Conservation (phyloP, 2,113 vertebrate species). For the Zapus hudsonius region DNA sequence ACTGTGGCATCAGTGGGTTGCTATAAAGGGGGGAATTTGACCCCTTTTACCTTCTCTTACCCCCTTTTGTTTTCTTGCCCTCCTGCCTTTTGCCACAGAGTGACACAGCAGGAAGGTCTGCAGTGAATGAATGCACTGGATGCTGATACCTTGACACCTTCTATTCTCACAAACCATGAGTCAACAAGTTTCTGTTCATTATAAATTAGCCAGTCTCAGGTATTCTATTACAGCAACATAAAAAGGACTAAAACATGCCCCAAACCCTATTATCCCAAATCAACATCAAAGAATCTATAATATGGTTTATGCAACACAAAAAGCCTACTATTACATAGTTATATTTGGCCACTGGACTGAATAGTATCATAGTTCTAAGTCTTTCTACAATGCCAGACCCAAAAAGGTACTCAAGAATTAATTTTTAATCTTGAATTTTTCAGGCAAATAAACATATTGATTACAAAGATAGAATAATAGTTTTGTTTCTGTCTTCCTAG, state of each 20-base stretch:
- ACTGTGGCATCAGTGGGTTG: neutral
- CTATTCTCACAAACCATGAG: neutral
- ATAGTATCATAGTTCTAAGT: constrained; percentile 6
- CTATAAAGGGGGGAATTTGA: too few relatives aligned
- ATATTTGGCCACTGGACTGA: neutral
- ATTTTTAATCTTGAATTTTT: neutral
- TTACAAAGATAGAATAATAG: neutral
- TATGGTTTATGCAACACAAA: constrained; percentile 6
- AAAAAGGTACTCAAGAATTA: neutral
- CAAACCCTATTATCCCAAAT: neutral
- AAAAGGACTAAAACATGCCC: neutral
- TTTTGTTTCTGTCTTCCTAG: neutral
- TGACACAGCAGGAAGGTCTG: neutral
- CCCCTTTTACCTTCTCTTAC: neutral
- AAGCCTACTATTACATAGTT: neutral
- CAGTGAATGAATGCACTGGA: too few relatives aligned
- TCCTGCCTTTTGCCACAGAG: neutral
- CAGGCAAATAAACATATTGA: constrained; percentile 6
- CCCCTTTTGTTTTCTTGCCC: neutral
- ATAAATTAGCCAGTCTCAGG: neutral
- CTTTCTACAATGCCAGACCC: neutral
- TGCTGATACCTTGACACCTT: neutral
- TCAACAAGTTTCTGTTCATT: neutral
- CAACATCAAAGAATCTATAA: neutral
- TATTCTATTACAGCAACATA: neutral